Conservation (phyloP, 2,797 vertebrate species). For the Tiaroga cobitis region DNA sequence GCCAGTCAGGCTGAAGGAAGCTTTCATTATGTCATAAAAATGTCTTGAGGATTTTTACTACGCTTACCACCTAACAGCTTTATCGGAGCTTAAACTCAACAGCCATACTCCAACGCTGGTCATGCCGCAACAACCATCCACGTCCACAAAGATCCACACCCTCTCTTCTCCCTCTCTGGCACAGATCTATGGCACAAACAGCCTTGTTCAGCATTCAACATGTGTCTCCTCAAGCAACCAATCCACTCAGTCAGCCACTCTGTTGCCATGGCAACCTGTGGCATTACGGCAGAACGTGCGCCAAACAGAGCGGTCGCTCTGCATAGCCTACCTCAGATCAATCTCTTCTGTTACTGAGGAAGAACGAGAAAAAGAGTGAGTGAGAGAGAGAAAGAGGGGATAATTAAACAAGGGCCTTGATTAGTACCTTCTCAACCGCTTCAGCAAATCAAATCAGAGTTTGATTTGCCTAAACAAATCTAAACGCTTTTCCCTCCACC, state of each 20-base stretch:
- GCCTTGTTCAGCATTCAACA: slow-evolving; percentile 43
- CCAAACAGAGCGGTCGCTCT: slow-evolving; percentile 59
- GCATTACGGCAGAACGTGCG: slow-evolving; percentile 64
- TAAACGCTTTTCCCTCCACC: neutral
- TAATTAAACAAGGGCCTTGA: slow-evolving; percentile 29
- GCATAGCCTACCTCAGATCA: slow-evolving; percentile 54
- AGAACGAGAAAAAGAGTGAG: slow-evolving; percentile 32
- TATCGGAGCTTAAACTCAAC: slow-evolving; percentile 29
- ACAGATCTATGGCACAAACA: slow-evolving; percentile 17
- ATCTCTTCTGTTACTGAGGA: slow-evolving; percentile 53
- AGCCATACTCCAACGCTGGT: neutral
- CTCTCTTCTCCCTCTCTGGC: slow-evolving; percentile 2
- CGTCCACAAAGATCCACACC: slow-evolving; percentile 13
- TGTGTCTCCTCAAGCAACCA: slow-evolving; percentile 40
- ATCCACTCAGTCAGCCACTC: slow-evolving; percentile 63
- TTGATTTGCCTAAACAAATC: slow-evolving; percentile 51
- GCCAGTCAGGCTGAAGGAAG: slow-evolving; percentile 40
- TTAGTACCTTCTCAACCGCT: slow-evolving; percentile 29
- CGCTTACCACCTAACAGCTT: slow-evolving; percentile 39
- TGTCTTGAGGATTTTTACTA: slow-evolving; percentile 9
- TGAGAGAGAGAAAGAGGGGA: neutral
- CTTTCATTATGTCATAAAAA: slow-evolving; percentile 40
- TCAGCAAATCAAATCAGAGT: slow-evolving; percentile 34
- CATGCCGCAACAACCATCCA: slow-evolving; percentile 23
- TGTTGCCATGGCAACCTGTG: slow-evolving; percentile 77